These are phyloP conservation scores for Contarinia nasturtii DNA, from an alignment of 1,140 invertebrate species.

Conservation along the genomic window DNA sequence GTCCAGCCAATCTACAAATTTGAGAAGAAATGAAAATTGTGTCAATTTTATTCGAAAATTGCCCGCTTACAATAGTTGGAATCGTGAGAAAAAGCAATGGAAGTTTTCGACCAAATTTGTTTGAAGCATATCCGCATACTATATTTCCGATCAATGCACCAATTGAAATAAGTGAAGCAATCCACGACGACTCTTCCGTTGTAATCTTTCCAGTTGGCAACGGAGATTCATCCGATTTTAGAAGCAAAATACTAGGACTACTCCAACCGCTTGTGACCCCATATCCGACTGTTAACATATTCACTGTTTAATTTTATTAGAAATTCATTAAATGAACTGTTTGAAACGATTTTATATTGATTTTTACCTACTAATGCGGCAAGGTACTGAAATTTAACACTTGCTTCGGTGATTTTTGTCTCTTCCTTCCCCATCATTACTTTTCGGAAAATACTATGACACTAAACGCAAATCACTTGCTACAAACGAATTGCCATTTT, in stretches of 20 bases:
- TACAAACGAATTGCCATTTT: too few relatives aligned
- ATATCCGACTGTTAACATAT: constrained; percentile 25
- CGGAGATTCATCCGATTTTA: constrained; percentile 10
- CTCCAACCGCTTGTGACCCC: constrained; percentile 27
- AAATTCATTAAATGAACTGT: too few relatives aligned
- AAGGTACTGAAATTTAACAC: too few relatives aligned
- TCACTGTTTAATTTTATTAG: constrained; percentile 20
- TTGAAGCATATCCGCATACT: constrained; percentile 16
- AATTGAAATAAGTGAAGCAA: constrained; percentile 18
- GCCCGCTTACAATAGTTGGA: constrained; percentile 20
- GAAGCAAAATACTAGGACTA: constrained; percentile 18
- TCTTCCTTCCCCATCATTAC: too few relatives aligned
- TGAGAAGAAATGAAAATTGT: too few relatives aligned
- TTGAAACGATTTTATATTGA: too few relatives aligned
- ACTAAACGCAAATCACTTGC: too few relatives aligned
- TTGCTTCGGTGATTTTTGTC: too few relatives aligned
- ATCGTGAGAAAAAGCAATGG: constrained; percentile 19
- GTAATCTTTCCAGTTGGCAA: constrained; percentile 11
- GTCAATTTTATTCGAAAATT: too few relatives aligned
- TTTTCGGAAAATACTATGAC: too few relatives aligned
- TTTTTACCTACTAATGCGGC: too few relatives aligned
- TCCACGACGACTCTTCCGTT: constrained; percentile 17
- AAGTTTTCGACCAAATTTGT: constrained; percentile 25
- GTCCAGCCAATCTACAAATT: too few relatives aligned
- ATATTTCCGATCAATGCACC: constrained; percentile 17